A percentile compares a stretch with the other conserved stretches of the same genome.
Evolutionary conservation across 2,888 invertebrate species (phyloP).

Genomic region (Xanthorhoe spadicearia): DNA sequence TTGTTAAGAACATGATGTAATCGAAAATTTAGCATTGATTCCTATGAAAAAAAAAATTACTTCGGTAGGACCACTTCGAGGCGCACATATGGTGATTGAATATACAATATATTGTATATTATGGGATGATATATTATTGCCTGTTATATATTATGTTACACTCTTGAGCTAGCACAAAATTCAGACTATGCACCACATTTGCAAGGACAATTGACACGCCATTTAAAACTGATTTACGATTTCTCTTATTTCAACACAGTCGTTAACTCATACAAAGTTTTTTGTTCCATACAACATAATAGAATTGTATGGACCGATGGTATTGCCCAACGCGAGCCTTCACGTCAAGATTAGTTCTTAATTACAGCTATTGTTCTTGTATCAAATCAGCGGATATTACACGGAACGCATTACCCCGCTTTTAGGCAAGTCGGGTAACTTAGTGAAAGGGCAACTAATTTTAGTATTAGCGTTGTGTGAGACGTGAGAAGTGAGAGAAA

Average conservation of each 20-base stretch:
- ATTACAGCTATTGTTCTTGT: constrained; percentile 58
- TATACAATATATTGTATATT: too few species aligned
- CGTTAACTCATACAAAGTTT: constrained; percentile 35
- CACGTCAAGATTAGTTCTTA: constrained; percentile 52
- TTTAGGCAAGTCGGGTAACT: constrained; percentile 17
- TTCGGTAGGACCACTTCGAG: too few species aligned
- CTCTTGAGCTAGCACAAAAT: not conserved
- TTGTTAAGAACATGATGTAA: too few species aligned
- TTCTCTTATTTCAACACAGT: constrained; percentile 25
- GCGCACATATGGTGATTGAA: too few species aligned
- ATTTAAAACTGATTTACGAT: not conserved
- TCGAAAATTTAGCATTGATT: too few species aligned
- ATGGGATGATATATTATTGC: too few species aligned
- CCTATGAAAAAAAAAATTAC: too few species aligned
- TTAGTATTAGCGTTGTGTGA: constrained; percentile 25
- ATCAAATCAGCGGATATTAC: constrained; percentile 51
- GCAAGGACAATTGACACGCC: not conserved
- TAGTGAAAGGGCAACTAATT: constrained; percentile 48
- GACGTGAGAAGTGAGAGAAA: constrained; percentile 33
- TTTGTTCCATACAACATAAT: constrained; percentile 35
- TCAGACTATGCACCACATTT: not conserved
- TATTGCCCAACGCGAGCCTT: constrained; percentile 55
- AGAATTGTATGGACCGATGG: constrained; percentile 35
- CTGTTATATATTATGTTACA: too few species aligned
- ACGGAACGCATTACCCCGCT: constrained; percentile 22